Evolutionary conservation across 2,797 vertebrate species (phyloP), one percentile per base, ranked within the genome.

Genomic region (Coregonus sp.): DNA sequence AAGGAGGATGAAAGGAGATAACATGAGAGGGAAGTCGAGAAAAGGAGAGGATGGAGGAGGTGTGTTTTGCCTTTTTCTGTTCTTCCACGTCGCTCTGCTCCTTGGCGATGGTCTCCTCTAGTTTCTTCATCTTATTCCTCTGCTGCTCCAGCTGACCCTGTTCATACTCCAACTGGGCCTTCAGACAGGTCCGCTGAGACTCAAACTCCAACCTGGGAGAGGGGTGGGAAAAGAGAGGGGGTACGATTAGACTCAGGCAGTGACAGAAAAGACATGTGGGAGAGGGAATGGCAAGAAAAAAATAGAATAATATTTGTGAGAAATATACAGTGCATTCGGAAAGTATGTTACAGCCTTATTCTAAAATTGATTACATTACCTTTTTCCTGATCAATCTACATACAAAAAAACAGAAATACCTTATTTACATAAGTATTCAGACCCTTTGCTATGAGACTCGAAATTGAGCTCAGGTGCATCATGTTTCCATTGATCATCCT

Each of bases 131-230:
- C 37, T 94, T 92, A 12, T 77, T 92, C 50, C 29, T 80, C 75
- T 88, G 87, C 89, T 97, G 95, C 80, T 94, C 90, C 31, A 97
- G 87, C 11, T 95, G 95, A 33, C 81, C 91, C 75, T 84, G 90
- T 77, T 92, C 93, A 52, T 97, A 99, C 84, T 97, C 96, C 6
- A 97, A 81, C 78, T 97, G 96, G 78, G 92, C 5, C 0, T 84
- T 94, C 70, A 99, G 87, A 14, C 92, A 92, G 16, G 91, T 94
- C 63, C 88, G 91, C 78, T 98, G 98, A 84, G 88, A 95, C 87
- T 98, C 96, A 94, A 98, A 98, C 86, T 98, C 95, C 82, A 97
- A 89, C 78, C 98, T 99, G 87, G 69, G 72, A 68, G 25, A 52
- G 25, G 52, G 73, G 51, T n/a, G 52, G 47, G 16, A 61, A 5